Base-by-base conservation (phyloP, 2,888 invertebrate species). In the Cylindroiulus punctatus region DNA sequence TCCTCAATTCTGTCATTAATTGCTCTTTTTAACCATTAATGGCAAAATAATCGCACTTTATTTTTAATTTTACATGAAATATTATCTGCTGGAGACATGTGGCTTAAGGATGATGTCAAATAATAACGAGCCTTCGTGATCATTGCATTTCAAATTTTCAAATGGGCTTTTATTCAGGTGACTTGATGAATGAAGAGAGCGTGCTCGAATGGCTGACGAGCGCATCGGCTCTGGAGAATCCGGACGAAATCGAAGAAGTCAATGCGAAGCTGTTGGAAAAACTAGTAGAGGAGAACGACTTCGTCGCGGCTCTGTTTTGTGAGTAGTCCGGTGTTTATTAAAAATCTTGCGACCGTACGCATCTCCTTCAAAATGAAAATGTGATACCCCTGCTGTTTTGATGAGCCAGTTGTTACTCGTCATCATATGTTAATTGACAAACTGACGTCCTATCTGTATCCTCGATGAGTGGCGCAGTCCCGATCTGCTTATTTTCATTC, bases 221-320 rank as follows among this genome's bases (percentile, higher is more conserved):
- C 91, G 93, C 97, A 90, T 97, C 97, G 93, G 96, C 97, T 89
- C 97, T 97, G 96, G 97, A 97, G 91, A 93, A 96, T 90, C 97
- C 97, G 84, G 97, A 97, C 92, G 94, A 97, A 91, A 97, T 97
- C 91, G 97, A 97, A 93, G 97, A 97, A 93, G 97, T 97, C 86
- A 97, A 97, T 91, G 94, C 96, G 88, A 96, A 96, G 91, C 96
- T 97, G 90, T 93, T 97, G 88, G 93, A 94, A 87, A 97, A 97
- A 92, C 96, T 97, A 90, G 96, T 97, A 88, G 96, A 96, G 91
- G 97, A 97, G 89, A 96, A 96, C 36, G 95, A 96, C 89, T 97
- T 95, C 91, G 96, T 97, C 89, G 97, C 97, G 87, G 97, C 97
- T 89, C 93, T 97, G 90, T 97, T 97, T 93, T 97, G 97, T 97